phyloP scores from a whole-genome alignment of 2,113 vertebrate species.

The Brienomyrus brachyistius region DNA sequence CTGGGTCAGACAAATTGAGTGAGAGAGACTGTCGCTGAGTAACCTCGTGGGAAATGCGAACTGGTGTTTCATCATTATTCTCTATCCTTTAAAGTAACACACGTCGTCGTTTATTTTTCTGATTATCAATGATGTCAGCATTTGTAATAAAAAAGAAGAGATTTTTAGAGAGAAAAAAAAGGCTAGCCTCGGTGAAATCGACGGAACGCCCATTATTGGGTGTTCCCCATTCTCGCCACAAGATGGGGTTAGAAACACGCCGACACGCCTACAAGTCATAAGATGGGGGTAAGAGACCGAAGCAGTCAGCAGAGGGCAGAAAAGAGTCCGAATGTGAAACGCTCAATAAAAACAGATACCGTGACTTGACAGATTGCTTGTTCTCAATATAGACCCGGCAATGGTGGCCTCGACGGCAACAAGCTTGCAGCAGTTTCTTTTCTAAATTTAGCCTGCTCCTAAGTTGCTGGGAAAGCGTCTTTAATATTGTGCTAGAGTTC shows the following conservation, averaged over 20 bases:
- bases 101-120: slow-evolving; percentile 50
- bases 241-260: slow-evolving; percentile 47
- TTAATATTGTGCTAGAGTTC: slow-evolving; percentile 25
- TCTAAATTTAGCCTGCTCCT: slow-evolving; percentile 51
- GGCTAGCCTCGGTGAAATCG: background rate
- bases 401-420: slow-evolving; percentile 41
- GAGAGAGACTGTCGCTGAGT: slow-evolving; percentile 1
- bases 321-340: slow-evolving; percentile 50
- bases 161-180: slow-evolving; percentile 8
- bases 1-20: background rate
- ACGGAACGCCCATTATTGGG: slow-evolving; percentile 5
- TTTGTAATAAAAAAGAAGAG: slow-evolving; percentile 32
- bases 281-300: slow-evolving; percentile 45
- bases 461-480: slow-evolving; percentile 30
- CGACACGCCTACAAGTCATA: slow-evolving; percentile 49
- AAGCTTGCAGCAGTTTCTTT: slow-evolving; percentile 13
- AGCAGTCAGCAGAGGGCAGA: slow-evolving; percentile 48
- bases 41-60: slow-evolving; percentile 52
- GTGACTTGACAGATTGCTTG: slow-evolving; percentile 54
- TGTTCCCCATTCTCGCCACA: slow-evolving; percentile 38
- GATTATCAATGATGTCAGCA: slow-evolving; percentile 39
- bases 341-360: slow-evolving; percentile 50
- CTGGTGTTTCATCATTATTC: slow-evolving; percentile 53
- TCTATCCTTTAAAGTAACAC: slow-evolving; percentile 50
- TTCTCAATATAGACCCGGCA: slow-evolving; percentile 56